Conservation (phyloP, 2,797 vertebrate species). For the Oreochromis grahami region DNA sequence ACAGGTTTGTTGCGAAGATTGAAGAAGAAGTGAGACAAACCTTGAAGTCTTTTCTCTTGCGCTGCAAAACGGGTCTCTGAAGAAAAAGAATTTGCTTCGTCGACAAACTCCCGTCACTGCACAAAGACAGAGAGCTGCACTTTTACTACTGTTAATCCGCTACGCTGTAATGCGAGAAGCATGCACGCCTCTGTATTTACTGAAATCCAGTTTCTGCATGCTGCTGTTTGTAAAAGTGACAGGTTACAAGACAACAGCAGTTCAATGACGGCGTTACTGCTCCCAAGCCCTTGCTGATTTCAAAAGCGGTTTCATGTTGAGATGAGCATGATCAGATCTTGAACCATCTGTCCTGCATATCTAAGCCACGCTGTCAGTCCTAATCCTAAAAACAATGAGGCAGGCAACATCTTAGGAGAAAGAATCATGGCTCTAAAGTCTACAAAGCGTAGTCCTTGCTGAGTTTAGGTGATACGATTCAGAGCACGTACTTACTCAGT, state of each 20-base stretch:
- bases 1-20: conserved; percentile 28
- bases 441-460: conserved; percentile 10
- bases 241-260: conserved; percentile 39
- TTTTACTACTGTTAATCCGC: conserved; percentile 16
- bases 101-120: conserved; percentile 90
- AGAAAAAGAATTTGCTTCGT: conserved; percentile 98
- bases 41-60: conserved; percentile 94
- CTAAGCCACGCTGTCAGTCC: conserved; percentile 10
- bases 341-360: conserved; percentile 38
- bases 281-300: conserved; percentile 22
- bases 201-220: conserved; percentile 7
- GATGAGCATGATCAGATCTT: conserved; percentile 45
- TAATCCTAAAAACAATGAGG: conserved; percentile 24
- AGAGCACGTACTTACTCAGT: background rate
- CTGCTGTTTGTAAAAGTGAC: conserved; percentile 34
- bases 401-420: background rate
- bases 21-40: conserved; percentile 69
- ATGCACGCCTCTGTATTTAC: background rate
- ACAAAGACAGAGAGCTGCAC: conserved; percentile 52
- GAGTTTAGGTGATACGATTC: background rate
- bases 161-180: conserved; percentile 9
- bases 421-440: background rate
- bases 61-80: conserved; percentile 91
- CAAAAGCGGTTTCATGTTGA: conserved; percentile 54
- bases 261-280: conserved; percentile 11